A percentile compares a stretch with the other conserved stretches of the same genome.
phyloP scores from a whole-genome alignment of 2,888 invertebrate species.

The Glyphotaelius pellucidus region DNA sequence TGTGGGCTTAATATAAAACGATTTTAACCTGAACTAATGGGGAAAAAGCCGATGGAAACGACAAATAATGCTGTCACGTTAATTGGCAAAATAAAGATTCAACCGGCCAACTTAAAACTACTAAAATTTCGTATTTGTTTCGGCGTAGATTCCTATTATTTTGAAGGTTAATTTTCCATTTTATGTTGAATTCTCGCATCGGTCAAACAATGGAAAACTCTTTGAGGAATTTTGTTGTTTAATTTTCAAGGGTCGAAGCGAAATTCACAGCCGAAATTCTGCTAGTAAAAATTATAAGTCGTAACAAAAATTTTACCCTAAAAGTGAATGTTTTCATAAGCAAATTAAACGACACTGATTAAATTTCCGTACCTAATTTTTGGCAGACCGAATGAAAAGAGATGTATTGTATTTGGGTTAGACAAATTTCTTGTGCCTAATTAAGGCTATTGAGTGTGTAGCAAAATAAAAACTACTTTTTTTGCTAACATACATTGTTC shows the following conservation, averaged over 20 bases:
- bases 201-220: not conserved
- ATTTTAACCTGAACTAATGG: not conserved
- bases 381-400: not conserved
- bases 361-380: not conserved
- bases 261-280: not conserved
- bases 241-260: not conserved
- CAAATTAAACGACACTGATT: not conserved
- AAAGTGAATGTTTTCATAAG: not conserved
- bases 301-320: not conserved
- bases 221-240: not conserved
- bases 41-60: not conserved
- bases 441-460: not conserved
- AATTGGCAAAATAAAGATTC: not conserved
- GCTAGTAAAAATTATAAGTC: not conserved
- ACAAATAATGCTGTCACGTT: not conserved
- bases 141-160: not conserved
- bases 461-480: not conserved
- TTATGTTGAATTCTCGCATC: not conserved
- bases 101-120: not conserved
- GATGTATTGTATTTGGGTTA: not conserved
- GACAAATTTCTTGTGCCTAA: not conserved
- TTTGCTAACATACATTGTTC: not conserved
- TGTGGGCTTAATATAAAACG: not conserved
- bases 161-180: not conserved
- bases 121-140: not conserved